Evolutionary conservation across 2,113 vertebrate genomes (phyloP).

Genomic region (Anoura caudifer): DNA sequence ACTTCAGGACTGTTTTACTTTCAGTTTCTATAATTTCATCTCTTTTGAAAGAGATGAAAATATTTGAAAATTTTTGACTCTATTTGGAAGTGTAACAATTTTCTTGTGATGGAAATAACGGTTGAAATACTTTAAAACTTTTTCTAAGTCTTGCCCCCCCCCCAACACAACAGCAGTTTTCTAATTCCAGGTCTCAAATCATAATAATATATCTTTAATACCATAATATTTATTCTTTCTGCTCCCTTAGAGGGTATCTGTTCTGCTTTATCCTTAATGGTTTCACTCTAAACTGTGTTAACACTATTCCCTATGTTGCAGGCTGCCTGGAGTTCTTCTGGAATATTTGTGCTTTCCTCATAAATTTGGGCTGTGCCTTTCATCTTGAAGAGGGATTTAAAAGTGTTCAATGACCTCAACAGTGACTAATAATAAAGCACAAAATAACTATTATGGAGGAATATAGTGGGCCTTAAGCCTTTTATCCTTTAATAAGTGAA

Average conservation of each 20-base stretch:
- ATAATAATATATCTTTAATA: neutral
- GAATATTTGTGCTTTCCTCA: neutral
- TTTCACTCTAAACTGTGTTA: neutral
- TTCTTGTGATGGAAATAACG: neutral
- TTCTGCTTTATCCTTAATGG: neutral
- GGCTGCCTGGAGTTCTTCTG: neutral
- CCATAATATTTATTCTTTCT: neutral
- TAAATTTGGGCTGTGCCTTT: neutral
- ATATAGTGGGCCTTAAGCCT: neutral
- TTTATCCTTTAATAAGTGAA: neutral
- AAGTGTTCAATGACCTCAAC: neutral
- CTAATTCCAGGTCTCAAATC: neutral
- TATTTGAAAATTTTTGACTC: neutral
- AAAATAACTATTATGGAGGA: neutral
- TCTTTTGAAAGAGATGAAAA: neutral
- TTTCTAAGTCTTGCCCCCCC: neutral
- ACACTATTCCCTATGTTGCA: neutral
- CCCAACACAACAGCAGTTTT: neutral
- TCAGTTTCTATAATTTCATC: neutral
- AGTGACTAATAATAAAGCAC: neutral
- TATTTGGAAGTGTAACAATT: neutral
- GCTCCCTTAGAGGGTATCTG: neutral
- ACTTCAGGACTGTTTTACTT: neutral
- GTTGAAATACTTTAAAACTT: neutral
- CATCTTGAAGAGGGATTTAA: neutral